These are phyloP conservation scores for Pangasius larnaudii DNA, from an alignment of 2,797 vertebrate species.

Conservation along the genomic window DNA sequence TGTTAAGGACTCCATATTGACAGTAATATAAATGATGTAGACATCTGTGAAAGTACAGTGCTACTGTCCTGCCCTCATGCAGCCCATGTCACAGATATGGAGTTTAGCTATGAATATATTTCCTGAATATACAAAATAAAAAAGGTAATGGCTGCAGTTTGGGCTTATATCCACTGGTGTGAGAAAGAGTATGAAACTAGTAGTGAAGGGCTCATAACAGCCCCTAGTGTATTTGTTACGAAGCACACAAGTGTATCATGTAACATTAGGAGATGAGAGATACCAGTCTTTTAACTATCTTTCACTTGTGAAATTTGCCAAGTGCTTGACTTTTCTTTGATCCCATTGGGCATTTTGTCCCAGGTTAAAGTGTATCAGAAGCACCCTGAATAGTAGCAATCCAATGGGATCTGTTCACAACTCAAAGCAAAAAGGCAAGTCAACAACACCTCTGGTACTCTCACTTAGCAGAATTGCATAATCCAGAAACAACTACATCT, in stretches of 20 bases:
- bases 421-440: conserved; percentile 35
- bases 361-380: conserved; percentile 54
- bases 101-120: neutral
- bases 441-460: neutral
- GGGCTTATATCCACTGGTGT: conserved; percentile 29
- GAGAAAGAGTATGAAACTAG: neutral
- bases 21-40: neutral
- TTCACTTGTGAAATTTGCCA: conserved; percentile 40
- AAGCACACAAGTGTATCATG: conserved; percentile 37
- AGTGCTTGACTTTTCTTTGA: conserved; percentile 49
- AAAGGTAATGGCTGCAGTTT: conserved; percentile 3
- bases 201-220: neutral
- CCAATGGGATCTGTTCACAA: conserved; percentile 19
- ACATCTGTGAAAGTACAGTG: neutral
- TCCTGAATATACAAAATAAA: conserved; percentile 3
- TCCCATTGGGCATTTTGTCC: conserved; percentile 55
- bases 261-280: conserved; percentile 40
- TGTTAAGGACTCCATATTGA: neutral
- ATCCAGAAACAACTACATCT: neutral
- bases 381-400: conserved; percentile 28
- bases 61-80: neutral
- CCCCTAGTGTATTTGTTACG: conserved; percentile 29
- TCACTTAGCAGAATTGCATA: neutral
- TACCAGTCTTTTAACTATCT: conserved; percentile 43
- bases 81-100: neutral